Percentiles rank a stretch among this genome's conserved stretches.
These are phyloP conservation scores for Camponotus floridanus DNA, from an alignment of 1,140 invertebrate genomes.

Conservation along the genomic window DNA sequence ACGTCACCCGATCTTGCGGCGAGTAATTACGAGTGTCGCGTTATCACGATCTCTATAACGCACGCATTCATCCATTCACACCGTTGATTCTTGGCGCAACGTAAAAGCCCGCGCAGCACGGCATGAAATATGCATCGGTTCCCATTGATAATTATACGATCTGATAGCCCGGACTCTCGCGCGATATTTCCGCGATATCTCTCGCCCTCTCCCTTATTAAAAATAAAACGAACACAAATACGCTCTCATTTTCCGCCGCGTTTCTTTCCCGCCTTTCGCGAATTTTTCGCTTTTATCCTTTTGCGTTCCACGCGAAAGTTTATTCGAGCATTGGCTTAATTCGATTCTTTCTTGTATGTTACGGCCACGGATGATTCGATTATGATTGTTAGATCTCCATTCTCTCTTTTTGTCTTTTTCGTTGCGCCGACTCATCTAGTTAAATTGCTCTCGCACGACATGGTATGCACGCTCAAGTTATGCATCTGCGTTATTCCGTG, in stretches of 20 bases:
- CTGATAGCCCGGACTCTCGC: slow-evolving; percentile 51
- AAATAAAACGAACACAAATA: slow-evolving; percentile 46
- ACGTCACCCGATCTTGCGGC: slow-evolving; percentile 53
- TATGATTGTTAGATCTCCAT: slow-evolving; percentile 1
- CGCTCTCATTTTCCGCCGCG: background rate
- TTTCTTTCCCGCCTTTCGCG: background rate
- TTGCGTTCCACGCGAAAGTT: background rate
- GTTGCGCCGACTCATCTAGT: slow-evolving; percentile 17
- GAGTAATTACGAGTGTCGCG: slow-evolving; percentile 70
- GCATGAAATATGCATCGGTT: slow-evolving; percentile 74
- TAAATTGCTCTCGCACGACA: slow-evolving; percentile 20
- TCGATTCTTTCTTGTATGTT: slow-evolving; percentile 36
- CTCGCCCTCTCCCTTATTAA: slow-evolving; percentile 34
- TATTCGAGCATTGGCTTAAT: slow-evolving; percentile 24
- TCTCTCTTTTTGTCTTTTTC: background rate
- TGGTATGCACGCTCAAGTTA: background rate
- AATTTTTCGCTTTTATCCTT: background rate
- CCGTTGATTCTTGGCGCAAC: slow-evolving; percentile 39
- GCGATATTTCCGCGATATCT: background rate
- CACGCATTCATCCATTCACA: slow-evolving; percentile 69
- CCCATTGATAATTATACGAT: slow-evolving; percentile 74
- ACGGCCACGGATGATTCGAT: slow-evolving; percentile 5
- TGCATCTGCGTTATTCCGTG: background rate
- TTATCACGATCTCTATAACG: slow-evolving; percentile 63
- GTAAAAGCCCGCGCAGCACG: slow-evolving; percentile 67